Base-by-base conservation (phyloP, 2,113 vertebrate species). In the Pygoscelis adeliae region DNA sequence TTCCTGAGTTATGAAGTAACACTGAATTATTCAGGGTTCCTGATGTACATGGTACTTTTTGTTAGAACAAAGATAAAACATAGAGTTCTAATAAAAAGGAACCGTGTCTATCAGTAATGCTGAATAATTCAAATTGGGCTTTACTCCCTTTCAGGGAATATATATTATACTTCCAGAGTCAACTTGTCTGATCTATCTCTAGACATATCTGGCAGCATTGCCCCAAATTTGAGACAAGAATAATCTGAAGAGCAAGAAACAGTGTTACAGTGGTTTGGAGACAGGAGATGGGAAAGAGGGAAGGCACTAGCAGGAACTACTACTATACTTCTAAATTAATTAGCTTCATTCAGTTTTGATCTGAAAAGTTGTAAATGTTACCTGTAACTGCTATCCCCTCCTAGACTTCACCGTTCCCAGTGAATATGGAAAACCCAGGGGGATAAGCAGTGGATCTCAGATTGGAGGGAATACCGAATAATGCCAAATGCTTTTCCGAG, bases 1-100 rank as follows among this genome's bases (percentile, higher is more conserved):
- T 91, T 46, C 66, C n/a, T 21, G 87, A 95, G 81, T 77, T 72
- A 79, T 11, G 63, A 59, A 80, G 65, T 40, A 59, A 91, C 56
- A 49, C 61, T 84, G 77, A 96, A 96, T 91, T 95, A 97, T 96
- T 95, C 91, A 94, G 46, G 29, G 67, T 76, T 96, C 82, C 74
- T 83, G 73, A 89, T 62, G 38, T 61, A 93, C 77, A 62, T 29
- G 66, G 23, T 80, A 61, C n/a, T 88, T 96, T 93, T 80, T 87
- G 96, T 85, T 85, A 83, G 89, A 90, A 70, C 34, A 94, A 82
- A 61, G 81, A 83, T 79, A 85, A 93, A 96, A 79, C 18, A 74
- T 1, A 17, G 32, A 74, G 49, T 69, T 72, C 69, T 85, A 95
- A 91, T 77, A 83, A 93, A 93, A 95, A 83, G 20, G 32, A 94